Conservation (phyloP, 2,888 invertebrate genomes). For the Synanthedon vespiformis region DNA sequence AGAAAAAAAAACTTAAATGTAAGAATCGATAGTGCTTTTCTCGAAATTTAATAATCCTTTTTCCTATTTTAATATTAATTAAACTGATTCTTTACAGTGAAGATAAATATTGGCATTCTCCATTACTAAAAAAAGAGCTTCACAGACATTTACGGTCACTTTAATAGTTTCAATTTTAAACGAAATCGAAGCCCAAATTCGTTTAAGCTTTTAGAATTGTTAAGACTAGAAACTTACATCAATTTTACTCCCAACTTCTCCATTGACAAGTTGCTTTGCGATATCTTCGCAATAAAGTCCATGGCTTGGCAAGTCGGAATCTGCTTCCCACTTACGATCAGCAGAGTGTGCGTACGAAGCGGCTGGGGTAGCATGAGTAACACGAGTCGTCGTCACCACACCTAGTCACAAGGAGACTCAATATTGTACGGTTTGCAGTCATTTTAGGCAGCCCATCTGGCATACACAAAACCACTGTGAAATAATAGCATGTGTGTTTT, state of each 20-base stretch:
- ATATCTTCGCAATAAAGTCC: conserved; percentile 76
- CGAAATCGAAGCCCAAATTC: neutral
- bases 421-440: too few relatives aligned
- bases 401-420: conserved; percentile 34
- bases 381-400: conserved; percentile 81
- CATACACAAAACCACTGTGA: too few relatives aligned
- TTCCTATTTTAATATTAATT: too few relatives aligned
- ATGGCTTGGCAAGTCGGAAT: conserved; percentile 68
- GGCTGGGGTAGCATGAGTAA: conserved; percentile 85
- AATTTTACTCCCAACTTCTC: conserved; percentile 75
- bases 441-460: too few relatives aligned
- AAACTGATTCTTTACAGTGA: too few relatives aligned
- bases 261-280: conserved; percentile 76
- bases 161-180: neutral
- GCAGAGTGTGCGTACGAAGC: conserved; percentile 80
- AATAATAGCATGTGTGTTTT: too few relatives aligned
- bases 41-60: too few relatives aligned
- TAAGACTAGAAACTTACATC: conserved; percentile 60
- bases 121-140: neutral
- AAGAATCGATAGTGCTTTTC: too few relatives aligned
- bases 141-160: neutral
- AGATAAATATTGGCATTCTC: too few relatives aligned
- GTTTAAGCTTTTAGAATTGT: neutral
- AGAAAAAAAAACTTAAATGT: too few relatives aligned
- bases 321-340: conserved; percentile 80